A percentile compares a stretch with the other conserved stretches of the same genome.
phyloP scores from a whole-genome alignment of 2,797 vertebrate genomes.

The Coregonus ussuriensis region DNA sequence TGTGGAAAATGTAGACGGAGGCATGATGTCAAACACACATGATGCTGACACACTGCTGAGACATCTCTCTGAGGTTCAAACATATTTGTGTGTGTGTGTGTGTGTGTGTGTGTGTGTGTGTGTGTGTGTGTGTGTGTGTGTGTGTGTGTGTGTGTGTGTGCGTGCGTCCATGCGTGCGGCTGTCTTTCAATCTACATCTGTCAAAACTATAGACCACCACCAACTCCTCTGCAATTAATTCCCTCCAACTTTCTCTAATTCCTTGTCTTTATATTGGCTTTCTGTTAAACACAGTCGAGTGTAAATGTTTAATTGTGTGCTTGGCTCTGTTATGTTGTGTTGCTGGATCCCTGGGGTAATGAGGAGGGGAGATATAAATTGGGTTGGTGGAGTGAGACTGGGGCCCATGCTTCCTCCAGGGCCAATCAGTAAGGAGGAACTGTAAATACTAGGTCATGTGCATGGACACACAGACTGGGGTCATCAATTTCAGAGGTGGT shows the following conservation, averaged over 20 bases:
- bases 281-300: not conserved
- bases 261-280: slow-evolving; percentile 29
- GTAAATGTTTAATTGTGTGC: slow-evolving; percentile 68
- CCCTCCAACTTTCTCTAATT: not conserved
- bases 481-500: not conserved
- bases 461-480: slow-evolving; percentile 15
- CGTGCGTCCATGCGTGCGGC: too few species aligned
- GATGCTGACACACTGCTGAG: too few species aligned
- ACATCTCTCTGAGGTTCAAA: not conserved
- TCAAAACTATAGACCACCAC: not conserved
- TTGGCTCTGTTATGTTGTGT: slow-evolving; percentile 53
- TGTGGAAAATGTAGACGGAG: not conserved
- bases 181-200: too few species aligned
- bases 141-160: too few species aligned
- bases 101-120: too few species aligned
- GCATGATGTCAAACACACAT: not conserved
- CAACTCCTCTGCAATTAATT: not conserved
- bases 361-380: slow-evolving; percentile 64
- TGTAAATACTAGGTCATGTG: slow-evolving; percentile 57
- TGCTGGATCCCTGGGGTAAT: slow-evolving; percentile 39
- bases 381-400: slow-evolving; percentile 50
- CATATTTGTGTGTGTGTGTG: too few species aligned
- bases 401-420: slow-evolving; percentile 56
- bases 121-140: too few species aligned
- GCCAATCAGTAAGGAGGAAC: slow-evolving; percentile 61